These are phyloP conservation scores for Drosophila peninsularis DNA, from an alignment of 2,888 invertebrate species.

Conservation along the genomic window DNA sequence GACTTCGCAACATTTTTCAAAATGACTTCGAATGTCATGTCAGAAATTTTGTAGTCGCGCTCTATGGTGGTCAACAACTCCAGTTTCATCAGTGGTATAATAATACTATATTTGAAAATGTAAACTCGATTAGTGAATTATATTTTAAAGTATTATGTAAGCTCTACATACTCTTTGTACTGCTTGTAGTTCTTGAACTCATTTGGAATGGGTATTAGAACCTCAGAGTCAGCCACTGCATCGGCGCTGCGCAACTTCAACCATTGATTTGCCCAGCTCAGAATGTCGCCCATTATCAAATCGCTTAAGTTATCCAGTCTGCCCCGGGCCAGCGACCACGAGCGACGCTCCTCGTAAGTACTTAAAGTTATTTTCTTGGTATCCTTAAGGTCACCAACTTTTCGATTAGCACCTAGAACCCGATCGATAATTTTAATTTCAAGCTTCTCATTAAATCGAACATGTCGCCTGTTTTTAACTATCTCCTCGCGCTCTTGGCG, in stretches of 20 bases:
- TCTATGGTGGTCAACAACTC: slow-evolving; percentile 78
- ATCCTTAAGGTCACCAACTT: slow-evolving; percentile 51
- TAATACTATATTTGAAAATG: slow-evolving; percentile 56
- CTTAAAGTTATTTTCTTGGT: slow-evolving; percentile 43
- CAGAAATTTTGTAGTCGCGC: slow-evolving; percentile 58
- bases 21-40: slow-evolving; percentile 48
- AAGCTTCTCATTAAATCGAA: slow-evolving; percentile 72
- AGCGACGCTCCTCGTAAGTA: slow-evolving; percentile 66
- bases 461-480: slow-evolving; percentile 59
- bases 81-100: slow-evolving; percentile 82
- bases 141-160: neutral
- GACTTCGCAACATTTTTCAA: slow-evolving; percentile 49
- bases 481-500: slow-evolving; percentile 29
- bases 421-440: slow-evolving; percentile 72
- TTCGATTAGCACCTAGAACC: slow-evolving; percentile 49
- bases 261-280: slow-evolving; percentile 89
- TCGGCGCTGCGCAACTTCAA: slow-evolving; percentile 86
- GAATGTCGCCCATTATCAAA: slow-evolving; percentile 86
- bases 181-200: slow-evolving; percentile 86
- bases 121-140: neutral
- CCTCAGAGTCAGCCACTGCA: slow-evolving; percentile 85
- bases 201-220: slow-evolving; percentile 86
- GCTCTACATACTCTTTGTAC: slow-evolving; percentile 86
- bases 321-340: slow-evolving; percentile 49
- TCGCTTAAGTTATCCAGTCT: slow-evolving; percentile 79